These are phyloP conservation scores for Clarias laeviceps DNA, from an alignment of 2,797 vertebrate genomes.

Conservation along the genomic window DNA sequence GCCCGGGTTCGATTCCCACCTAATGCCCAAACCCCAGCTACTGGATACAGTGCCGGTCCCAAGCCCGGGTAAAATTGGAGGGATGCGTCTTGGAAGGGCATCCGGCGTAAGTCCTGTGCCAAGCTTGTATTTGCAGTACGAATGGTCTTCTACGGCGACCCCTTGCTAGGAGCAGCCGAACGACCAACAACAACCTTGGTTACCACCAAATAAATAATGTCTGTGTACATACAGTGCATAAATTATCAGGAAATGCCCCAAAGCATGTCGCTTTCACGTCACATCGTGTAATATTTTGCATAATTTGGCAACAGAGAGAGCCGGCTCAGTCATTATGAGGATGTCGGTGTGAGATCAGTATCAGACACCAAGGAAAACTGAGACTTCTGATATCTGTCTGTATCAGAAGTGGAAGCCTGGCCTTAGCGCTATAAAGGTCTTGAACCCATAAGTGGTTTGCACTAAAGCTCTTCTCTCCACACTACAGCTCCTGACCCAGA, in stretches of 20 bases:
- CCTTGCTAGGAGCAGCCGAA: too few species aligned
- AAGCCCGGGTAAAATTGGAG: too few species aligned
- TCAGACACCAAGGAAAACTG: not conserved
- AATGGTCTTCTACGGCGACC: too few species aligned
- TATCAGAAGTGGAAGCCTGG: not conserved
- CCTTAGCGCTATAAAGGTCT: not conserved
- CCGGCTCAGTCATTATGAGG: not conserved
- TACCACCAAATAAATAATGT: not conserved
- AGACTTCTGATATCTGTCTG: constrained; percentile 1
- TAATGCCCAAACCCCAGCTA: too few species aligned
- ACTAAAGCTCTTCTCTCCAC: constrained; percentile 1
- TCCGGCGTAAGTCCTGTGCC: too few species aligned
- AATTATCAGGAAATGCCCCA: not conserved
- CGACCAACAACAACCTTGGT: too few species aligned
- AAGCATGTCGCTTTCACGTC: not conserved
- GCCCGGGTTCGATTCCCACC: too few species aligned
- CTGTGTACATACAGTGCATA: not conserved
- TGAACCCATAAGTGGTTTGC: constrained; percentile 18
- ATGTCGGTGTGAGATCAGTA: not conserved
- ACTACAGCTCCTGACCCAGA: constrained; percentile 2
- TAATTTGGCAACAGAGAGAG: not conserved
- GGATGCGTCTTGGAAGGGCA: too few species aligned
- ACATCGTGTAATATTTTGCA: not conserved
- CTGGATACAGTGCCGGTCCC: too few species aligned
- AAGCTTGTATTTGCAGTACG: too few species aligned